phyloP scores from a whole-genome alignment of 2,113 vertebrate genomes.

The Apodemus sylvaticus region DNA sequence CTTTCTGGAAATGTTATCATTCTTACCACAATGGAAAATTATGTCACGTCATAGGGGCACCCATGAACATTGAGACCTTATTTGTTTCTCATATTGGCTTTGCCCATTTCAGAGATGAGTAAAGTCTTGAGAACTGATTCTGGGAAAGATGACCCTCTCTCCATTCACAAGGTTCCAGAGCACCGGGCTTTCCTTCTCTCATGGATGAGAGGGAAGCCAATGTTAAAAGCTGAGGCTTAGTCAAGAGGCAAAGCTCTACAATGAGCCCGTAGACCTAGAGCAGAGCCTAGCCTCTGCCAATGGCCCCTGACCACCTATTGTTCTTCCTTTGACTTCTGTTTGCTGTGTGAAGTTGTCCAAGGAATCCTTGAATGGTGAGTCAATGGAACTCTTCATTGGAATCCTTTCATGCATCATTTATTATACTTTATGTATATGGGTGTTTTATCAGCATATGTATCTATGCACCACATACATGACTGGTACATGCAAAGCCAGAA shows the following conservation, averaged over 20 bases:
- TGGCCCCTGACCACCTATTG: fast-evolving
- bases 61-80: background rate
- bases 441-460: too few relatives aligned
- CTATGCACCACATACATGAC: background rate
- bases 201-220: background rate
- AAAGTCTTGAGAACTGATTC: background rate
- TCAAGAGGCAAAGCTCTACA: fast-evolving
- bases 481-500: background rate
- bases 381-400: background rate
- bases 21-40: background rate
- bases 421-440: background rate
- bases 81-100: too few relatives aligned
- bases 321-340: background rate
- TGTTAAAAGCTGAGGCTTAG: background rate
- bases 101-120: background rate
- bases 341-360: background rate
- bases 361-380: background rate
- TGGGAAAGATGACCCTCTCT: background rate
- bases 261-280: too few relatives aligned
- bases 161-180: fast-evolving
- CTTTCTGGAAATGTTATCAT: background rate
- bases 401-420: background rate
- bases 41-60: background rate
- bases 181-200: background rate
- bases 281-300: background rate